Base-by-base conservation (phyloP, 2,113 vertebrate genomes). In the Scomber japonicus region DNA sequence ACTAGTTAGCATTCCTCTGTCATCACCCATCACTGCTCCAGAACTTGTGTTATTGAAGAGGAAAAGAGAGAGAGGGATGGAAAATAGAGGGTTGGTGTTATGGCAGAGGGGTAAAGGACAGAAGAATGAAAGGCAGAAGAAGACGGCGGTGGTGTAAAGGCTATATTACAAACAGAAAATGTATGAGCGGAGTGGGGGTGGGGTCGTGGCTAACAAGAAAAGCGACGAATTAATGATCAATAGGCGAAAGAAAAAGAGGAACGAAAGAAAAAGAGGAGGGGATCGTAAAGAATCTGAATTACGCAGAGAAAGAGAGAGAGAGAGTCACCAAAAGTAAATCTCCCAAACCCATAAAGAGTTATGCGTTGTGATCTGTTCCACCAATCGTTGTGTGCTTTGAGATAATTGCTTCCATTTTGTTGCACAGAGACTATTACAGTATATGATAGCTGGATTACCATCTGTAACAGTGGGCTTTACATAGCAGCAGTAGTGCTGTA, bases 351-450 rank as follows among this genome's bases (percentile, higher is more conserved):
- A 86, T 93, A 89, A 91, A 93, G 87, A 91, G 81, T 94, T 91
- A 87, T 89, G 90, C 60, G 55, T 89, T 85, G 85, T 91, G 92
- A 91, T 93, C 92, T 89, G 76, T 88, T 90, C 89, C 81, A 88
- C 73, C 77, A 72, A 91, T 91, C 70, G 72, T 88, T 91, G 90
- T 93, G 84, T 90, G 85, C 88, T 89, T 91, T 89, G 60, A 90
- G 89, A 92, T 94, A 90, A 91, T 93, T 92, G 91, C 91, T 92
- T 89, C 84, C 86, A 90, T 92, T 90, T 92, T 91, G 90, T 91
- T 85, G 86, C 89, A 67, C 79, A 51, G 88, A 92, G 88, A 91
- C 90, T 85, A 90, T 91, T 92, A 88, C 88, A 65, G 90, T 80
- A 66, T 90, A 85, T 92, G 91, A 92, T 88, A 75, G 88, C 67